Evolutionary conservation across 1,140 invertebrate species (phyloP), one percentile per base, ranked within the genome.

Genomic region (Drosophila equinoxialis): DNA sequence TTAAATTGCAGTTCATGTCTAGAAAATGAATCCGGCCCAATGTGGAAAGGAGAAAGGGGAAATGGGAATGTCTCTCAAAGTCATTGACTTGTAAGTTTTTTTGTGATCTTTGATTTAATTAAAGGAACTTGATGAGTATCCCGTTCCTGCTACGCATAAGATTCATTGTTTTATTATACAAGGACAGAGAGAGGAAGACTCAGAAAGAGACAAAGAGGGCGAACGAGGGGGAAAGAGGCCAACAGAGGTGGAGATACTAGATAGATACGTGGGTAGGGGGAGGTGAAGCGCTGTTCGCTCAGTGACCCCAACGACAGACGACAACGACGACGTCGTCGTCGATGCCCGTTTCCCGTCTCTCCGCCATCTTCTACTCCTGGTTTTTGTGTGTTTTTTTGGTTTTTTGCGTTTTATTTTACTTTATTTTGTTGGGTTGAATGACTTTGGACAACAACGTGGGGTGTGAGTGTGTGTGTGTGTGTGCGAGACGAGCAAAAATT

Each of bases 401-500:
- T 39, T 39, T 72, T 87, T 86, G 79, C 79, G 83, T 79, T 87
- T 82, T 79, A 82, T 86, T 86, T 86, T 69, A 77, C 70, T 77
- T 86, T 82, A 86, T 82, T 86, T 87, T 78, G 73, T 79, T 79
- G 83, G 73, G 83, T 86, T 86, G 83, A 86, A 86, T 87, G 83
- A 86, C 83, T 86, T 77, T 86, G 83, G 67, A 71, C 57, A 79
- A 66, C 75, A 75, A 81, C 77, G 70, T 81, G 45, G 45, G 17
- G 45, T 51, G 45, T 51, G 45, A 23, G 45, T 10, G 45, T 48
- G 55, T 57, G 54, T 57, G 54, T 33, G 26, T 17, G 57, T 37
- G 69, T 83, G 71, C 67, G 70, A 70, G 54, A 51, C 63, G 72
- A 77, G 71, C 69, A 71, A 66, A 68, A 68, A 72, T 66, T 14